Evolutionary conservation across 2,888 invertebrate genomes (phyloP), one percentile per base, ranked within the genome.

Genomic region (Caenorhabditis virilis): DNA sequence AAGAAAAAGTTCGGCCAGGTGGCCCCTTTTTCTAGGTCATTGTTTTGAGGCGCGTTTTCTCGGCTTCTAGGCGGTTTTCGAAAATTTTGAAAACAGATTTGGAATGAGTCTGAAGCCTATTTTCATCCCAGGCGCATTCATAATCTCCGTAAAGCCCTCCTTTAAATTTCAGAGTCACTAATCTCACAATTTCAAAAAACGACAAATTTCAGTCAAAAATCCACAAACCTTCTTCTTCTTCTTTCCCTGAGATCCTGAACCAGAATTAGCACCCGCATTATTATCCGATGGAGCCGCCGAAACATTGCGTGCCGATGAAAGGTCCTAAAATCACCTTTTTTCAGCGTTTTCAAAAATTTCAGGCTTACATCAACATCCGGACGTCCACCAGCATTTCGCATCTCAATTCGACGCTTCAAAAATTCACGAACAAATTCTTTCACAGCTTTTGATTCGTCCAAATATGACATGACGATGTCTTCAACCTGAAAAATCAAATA

Each of bases 381-480:
- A 35, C 43, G 69, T 49, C 33, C 57, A 46, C 42, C 63, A 25
- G 59, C 66, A 48, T 47, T 57, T 57, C 79, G 74, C 58, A 76
- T 52, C 9, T 77, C 79, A 46, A 71, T 72, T 18, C 80, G 77
- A 7, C 78, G 74, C 42, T 75, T 65, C 18, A 80, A 63, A 61
- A 79, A 80, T 43, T 80, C 79, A 51, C 76, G 74, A 47, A 78
- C 76, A 50, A 80, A 79, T 51, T 80, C 78, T 58, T 80, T 80
- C 50, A 69, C 74, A 16, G 50, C 46, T 52, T 77, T 78, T 13
- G 68, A 65, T 26, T 76, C 78, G 36, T 80, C 80, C 41, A 78
- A 66, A 52, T 79, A 81, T 30, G 73, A 69, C 53, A 76, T 60
- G 22, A 80, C 67, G 52, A 78, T 81, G 46, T 80, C 80, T 56